Evolutionary conservation across 2,888 invertebrate genomes (phyloP), one percentile per base, ranked within the genome.

Genomic region (Elegia similella): DNA sequence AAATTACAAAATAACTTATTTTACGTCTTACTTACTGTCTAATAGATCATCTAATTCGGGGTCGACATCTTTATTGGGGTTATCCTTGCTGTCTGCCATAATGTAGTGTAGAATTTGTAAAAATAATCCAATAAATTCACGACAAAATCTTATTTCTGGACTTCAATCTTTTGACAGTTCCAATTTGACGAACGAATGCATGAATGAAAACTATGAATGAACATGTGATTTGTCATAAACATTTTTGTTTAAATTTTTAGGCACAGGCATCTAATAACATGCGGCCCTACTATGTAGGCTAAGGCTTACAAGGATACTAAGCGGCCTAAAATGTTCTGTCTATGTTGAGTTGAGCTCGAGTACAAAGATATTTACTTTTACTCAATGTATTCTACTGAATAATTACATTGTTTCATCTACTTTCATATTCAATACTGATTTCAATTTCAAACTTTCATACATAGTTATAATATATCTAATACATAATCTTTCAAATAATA

Each of bases 31-130:
- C 93, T 93, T 84, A 96, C 96, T 96, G 80, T 96, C 95, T 66
- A 96, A 84, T 69, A 96, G 89, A 66, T 95, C 95, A 59, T 95
- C 93, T 64, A 96, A 85, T 78, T 96, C 96, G 38, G 94, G 92
- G 70, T 96, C 95, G 30, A 84, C 85, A 7, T 84, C 82, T 29
- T 85, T 83, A 67, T 82, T 80, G 0, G 76, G 62, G 15, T 80
- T 69, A 66, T 88, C 82, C 60, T 90, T 88, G 64, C 83, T 85
- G 56, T 90, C 89, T 44, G 90, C 82, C 90, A 90, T 90, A 64
- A 59, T 82, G 71, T 32, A 16, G 6, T 50, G 17, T 50, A 50
- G 50, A 50, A 50, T 16, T 50, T 17, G 12, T 34, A 6, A 50
- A 50, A 50, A 50, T 50, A 38, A 16, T 38, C 12, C 16, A 50